These are phyloP conservation scores for Hyppa rectilinea DNA, from an alignment of 2,888 invertebrate genomes.

Conservation along the genomic window DNA sequence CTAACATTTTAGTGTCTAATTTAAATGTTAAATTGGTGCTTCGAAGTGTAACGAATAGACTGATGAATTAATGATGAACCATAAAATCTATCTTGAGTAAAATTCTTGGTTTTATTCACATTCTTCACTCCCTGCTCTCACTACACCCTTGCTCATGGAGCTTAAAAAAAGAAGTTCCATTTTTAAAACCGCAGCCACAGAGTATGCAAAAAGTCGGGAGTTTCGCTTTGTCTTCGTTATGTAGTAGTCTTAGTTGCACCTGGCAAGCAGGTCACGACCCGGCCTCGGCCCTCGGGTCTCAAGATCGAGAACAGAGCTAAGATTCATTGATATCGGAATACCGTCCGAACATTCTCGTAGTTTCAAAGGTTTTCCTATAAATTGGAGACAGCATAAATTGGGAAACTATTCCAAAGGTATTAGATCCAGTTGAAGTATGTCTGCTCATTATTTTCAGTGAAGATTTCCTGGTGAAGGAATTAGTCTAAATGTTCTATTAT, in stretches of 20 bases:
- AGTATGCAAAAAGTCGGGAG: constrained; percentile 16
- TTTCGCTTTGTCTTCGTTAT: constrained; percentile 45
- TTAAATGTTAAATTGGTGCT: constrained; percentile 56
- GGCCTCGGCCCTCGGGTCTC: constrained; percentile 68
- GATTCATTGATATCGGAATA: constrained; percentile 76
- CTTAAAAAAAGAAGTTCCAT: constrained; percentile 14
- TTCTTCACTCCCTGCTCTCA: constrained; percentile 5
- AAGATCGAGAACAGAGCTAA: constrained; percentile 71
- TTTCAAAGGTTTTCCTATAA: constrained; percentile 67
- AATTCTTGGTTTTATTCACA: constrained; percentile 35
- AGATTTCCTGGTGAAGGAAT: constrained; percentile 30
- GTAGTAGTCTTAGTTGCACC: constrained; percentile 69
- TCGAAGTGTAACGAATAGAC: constrained; percentile 38
- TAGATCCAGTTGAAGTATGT: constrained; percentile 49
- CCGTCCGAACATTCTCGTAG: constrained; percentile 67
- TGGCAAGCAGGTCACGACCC: constrained; percentile 78
- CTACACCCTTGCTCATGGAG: neutral
- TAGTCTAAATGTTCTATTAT: constrained; percentile 21
- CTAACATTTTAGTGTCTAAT: constrained; percentile 54
- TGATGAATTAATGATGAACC: constrained; percentile 48
- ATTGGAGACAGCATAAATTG: constrained; percentile 63
- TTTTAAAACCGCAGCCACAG: constrained; percentile 10
- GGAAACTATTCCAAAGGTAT: constrained; percentile 61
- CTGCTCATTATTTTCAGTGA: constrained; percentile 44
- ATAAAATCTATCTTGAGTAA: constrained; percentile 31